Base-by-base conservation (phyloP, 2,888 invertebrate genomes). In the Erannis defoliaria region DNA sequence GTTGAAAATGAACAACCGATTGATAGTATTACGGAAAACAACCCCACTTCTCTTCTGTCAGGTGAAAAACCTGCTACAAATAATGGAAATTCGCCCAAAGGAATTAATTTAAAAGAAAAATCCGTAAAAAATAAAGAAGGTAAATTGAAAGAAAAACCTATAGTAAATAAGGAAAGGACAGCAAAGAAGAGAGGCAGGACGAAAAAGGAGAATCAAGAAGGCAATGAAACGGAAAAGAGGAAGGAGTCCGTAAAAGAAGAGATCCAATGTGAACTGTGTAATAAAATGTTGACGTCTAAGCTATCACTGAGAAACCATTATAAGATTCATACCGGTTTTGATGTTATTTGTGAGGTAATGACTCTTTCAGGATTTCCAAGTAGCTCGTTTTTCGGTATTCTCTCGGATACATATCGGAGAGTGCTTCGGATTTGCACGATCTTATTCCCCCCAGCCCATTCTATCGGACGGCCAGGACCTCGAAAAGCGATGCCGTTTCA, bases 301-400 rank as follows among this genome's bases (percentile, higher is more conserved):
- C 59, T 89, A 43, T 91, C 91, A 0, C 62, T 91, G 40, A 68
- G 90, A 5, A 91, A 90, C 63, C 92, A 92, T 83, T 85, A 89
- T 53, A 92, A 92, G 58, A 92, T 91, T 58, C 91, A 92, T 57
- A 90, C 89, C 0, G 91, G 91, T 0, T 90, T 91, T 67, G 89
- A 91, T 75, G 84, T 91, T 9, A 75, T 80, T 6, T 81, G 80
- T 50, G 81, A 81, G 72, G 81, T 81, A 50, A 64, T 72, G 0
- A 31, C 38, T 3, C 19, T 37, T 18, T 37, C 14, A 5, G 4
- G n/a, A 10, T 9, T 10, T 31, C 8, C 6, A 31, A 31, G 10
- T 1, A 23, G 5, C 23, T 5, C 23, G 9, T 8, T n/a, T n/a
- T n/a, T n/a, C n/a, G n/a, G n/a, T n/a, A n/a, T n/a, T n/a, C n/a